Evolutionary conservation across 2,797 vertebrate species (phyloP), one percentile per base, ranked within the genome.

Genomic region (Cossypha caffra): DNA sequence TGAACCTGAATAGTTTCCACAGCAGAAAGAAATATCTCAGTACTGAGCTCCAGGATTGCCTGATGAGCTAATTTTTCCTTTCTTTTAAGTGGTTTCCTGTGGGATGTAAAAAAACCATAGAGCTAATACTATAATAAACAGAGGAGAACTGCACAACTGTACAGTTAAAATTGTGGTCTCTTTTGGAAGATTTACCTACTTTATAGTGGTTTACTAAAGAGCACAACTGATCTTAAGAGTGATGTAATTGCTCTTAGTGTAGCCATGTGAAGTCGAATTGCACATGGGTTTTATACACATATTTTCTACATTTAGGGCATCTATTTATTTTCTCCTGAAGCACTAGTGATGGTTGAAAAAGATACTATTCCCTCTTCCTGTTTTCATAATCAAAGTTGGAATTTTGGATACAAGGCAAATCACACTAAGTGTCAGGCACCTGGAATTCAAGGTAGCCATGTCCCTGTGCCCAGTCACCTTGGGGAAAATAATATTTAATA

Each of bases 391-490:
- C 47, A 89, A 42, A 88, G 25, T 21, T 68, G 45, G 24, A 61
- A 4, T n/a, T 91, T 57, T 78, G 50, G 24, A 19, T 47, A 26
- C 6, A 57, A 38, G 21, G 29, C 13, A 61, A 47, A 66, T 48
- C 68, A 51, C 8, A 15, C 2, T 28, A 55, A 40, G 13, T 35
- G 25, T 40, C 50, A 61, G 23, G n/a, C 9, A 24, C 43, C 47
- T 79, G 71, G 48, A 31, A 58, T 75, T 40, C 55, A 59, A 55
- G 12, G 17, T 58, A 87, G 15, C n/a, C 26, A 5, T 28, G 18
- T 76, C 51, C 58, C 25, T 74, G 0, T 66, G 29, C 25, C 18
- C 1, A 1, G 40, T 63, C 26, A 75, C 43, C 1, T 0, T 57
- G 38, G 9, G 14, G 38, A 77, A 73, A 80, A 72, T 9, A 61